Conservation (phyloP, 2,888 invertebrate species). For the Erebia aethiops region DNA sequence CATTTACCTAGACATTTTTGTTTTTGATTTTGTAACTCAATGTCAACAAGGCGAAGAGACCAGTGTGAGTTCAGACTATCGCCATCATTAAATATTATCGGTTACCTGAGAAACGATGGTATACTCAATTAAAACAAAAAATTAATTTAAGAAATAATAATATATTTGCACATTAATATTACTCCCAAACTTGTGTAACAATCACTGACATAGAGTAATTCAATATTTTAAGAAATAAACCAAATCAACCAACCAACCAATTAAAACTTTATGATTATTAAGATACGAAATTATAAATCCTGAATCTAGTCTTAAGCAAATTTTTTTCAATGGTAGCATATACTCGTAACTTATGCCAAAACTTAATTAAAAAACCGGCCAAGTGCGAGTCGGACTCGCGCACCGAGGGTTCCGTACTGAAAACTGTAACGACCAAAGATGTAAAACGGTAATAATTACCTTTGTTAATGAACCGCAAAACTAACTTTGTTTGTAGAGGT, state of each 20-base stretch:
- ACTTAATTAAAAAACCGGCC: not conserved
- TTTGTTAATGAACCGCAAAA: too few species aligned
- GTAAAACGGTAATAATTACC: too few species aligned
- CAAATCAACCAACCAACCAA: conserved; percentile 1
- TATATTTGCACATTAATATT: conserved; percentile 12
- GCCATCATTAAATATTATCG: too few species aligned
- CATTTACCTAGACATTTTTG: conserved; percentile 68
- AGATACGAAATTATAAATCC: conserved; percentile 20
- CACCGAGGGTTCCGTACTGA: too few species aligned
- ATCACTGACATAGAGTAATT: not conserved
- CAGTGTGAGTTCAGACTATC: too few species aligned
- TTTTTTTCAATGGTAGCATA: not conserved
- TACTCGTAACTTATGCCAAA: not conserved
- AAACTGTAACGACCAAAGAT: too few species aligned
- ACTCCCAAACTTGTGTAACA: conserved; percentile 12
- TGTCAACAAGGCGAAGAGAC: too few species aligned
- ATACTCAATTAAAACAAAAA: conserved; percentile 1
- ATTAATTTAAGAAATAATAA: conserved; percentile 15
- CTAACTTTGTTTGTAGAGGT: too few species aligned
- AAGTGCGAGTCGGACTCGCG: too few species aligned
- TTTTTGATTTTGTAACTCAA: conserved; percentile 50
- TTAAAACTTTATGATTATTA: not conserved
- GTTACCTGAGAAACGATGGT: not conserved
- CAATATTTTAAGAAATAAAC: not conserved
- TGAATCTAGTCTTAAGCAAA: not conserved